Evolutionary conservation across 1,140 invertebrate species (phyloP).

Genomic region (Cyclina sinensis): DNA sequence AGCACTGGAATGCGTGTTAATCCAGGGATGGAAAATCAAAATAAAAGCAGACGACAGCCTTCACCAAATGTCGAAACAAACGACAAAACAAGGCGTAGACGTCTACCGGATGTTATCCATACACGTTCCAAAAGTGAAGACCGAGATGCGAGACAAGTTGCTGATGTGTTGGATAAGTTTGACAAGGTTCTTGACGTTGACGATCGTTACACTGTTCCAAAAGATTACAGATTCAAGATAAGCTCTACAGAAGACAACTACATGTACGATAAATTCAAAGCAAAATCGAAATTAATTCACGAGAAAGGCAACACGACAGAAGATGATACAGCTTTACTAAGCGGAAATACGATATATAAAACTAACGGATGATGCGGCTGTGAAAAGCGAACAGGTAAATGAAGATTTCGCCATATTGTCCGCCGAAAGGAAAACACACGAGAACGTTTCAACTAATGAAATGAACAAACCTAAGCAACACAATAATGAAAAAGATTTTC

Average conservation of each 20-base stretch:
- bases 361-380: too few species aligned
- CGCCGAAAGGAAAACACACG: not conserved
- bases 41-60: not conserved
- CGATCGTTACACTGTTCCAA: not conserved
- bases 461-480: not conserved
- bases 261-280: conserved; percentile 45
- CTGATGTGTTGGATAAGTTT: not conserved
- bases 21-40: not conserved
- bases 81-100: not conserved
- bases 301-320: not conserved
- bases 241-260: conserved; percentile 66
- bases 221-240: conserved; percentile 51
- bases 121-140: not conserved
- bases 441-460: not conserved
- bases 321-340: not conserved
- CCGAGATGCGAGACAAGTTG: not conserved
- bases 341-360: not conserved
- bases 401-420: not conserved
- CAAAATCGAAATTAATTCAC: conserved; percentile 26
- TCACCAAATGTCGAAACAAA: too few species aligned
- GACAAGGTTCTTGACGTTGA: not conserved
- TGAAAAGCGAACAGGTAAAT: not conserved
- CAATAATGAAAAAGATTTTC: conserved; percentile 22
- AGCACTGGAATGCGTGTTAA: not conserved
- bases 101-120: not conserved